Evolutionary conservation across 23 tunicate species (phyloP).

Genomic region (Styela clava): DNA sequence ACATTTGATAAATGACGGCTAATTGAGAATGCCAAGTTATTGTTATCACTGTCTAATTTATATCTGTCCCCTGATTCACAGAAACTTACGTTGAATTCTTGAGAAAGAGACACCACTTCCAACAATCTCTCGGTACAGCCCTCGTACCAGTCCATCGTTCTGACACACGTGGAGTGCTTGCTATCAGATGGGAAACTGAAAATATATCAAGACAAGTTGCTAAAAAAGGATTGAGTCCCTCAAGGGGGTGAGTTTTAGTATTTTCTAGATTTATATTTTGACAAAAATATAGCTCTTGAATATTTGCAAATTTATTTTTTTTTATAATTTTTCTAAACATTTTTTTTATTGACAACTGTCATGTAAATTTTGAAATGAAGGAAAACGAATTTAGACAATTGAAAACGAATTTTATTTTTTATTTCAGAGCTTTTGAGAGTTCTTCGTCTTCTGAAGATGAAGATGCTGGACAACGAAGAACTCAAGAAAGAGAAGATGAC

Average conservation of each 20-base stretch:
- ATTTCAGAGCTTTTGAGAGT: background rate
- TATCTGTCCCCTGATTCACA: too few species aligned
- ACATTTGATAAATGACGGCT: too few species aligned
- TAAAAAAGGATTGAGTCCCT: background rate
- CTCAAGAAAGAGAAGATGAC: slow-evolving; percentile 1
- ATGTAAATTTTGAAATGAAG: too few species aligned
- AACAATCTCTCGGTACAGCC: slow-evolving; percentile 70
- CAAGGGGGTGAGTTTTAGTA: background rate
- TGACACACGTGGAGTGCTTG: slow-evolving; percentile 46
- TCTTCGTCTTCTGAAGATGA: slow-evolving; percentile 37
- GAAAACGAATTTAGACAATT: too few species aligned
- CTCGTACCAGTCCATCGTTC: slow-evolving; percentile 81
- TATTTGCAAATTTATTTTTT: too few species aligned
- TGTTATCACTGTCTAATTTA: too few species aligned
- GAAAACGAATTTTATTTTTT: background rate
- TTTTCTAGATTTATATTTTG: background rate
- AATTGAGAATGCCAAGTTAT: too few species aligned
- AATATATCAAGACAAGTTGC: background rate
- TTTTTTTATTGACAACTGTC: too few species aligned
- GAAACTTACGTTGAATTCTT: slow-evolving; percentile 78
- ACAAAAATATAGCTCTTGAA: background rate
- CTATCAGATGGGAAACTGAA: slow-evolving; percentile 49
- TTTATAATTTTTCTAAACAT: too few species aligned
- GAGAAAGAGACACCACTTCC: slow-evolving; percentile 87
- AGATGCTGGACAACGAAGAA: background rate